These are phyloP conservation scores for Halocaridina rubra DNA, from an alignment of 2,888 invertebrate genomes.

Conservation along the genomic window DNA sequence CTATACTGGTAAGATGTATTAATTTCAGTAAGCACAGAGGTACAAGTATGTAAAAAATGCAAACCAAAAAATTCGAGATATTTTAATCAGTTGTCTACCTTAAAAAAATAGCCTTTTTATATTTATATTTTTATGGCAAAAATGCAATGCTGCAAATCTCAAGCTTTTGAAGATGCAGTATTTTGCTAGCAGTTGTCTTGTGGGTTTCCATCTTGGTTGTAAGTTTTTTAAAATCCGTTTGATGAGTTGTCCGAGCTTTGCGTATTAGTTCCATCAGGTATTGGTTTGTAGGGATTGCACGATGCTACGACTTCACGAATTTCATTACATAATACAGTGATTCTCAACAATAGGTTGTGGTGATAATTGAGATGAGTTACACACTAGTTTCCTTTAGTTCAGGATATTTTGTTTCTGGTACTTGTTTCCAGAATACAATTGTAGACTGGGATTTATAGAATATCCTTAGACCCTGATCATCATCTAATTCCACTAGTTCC, in stretches of 20 bases:
- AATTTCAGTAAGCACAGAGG: too few relatives aligned
- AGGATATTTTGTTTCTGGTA: not conserved
- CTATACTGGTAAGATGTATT: too few relatives aligned
- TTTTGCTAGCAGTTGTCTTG: not conserved
- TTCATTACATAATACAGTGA: not conserved
- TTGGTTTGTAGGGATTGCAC: not conserved
- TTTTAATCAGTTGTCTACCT: not conserved
- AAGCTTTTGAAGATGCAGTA: not conserved
- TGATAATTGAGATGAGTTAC: not conserved
- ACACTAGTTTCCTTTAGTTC: too few relatives aligned
- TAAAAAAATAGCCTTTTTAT: not conserved
- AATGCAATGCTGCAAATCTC: not conserved
- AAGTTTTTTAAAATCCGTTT: not conserved
- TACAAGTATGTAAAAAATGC: not conserved
- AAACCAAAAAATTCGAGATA: not conserved
- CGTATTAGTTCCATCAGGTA: not conserved
- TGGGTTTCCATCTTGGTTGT: not conserved
- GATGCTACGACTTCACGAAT: not conserved
- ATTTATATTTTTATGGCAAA: not conserved
- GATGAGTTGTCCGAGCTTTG: not conserved
- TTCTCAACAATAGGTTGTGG: not conserved
- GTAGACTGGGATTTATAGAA: slow-evolving; percentile 7
- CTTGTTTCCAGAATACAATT: slow-evolving; percentile 11
- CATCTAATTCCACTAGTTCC: slow-evolving; percentile 8
- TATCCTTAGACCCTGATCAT: not conserved